phyloP scores from a whole-genome alignment of 2,888 invertebrate species.

The Azorinus chamasolen region DNA sequence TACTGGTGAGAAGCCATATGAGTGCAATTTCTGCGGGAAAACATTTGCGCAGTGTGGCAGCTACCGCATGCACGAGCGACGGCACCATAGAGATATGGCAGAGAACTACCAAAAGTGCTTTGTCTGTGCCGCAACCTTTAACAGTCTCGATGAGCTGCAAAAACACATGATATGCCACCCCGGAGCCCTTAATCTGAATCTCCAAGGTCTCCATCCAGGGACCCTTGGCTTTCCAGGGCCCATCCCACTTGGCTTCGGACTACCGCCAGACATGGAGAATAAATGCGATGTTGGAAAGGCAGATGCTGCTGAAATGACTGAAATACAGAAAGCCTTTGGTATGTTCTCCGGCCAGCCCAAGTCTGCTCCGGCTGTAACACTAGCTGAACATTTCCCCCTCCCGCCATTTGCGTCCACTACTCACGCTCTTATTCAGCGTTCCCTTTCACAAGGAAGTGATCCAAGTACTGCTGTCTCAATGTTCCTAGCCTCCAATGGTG shows the following conservation, averaged over 20 bases:
- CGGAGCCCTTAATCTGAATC: conserved; percentile 49
- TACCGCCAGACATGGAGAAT: conserved; percentile 44
- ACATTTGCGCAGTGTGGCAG: conserved; percentile 83
- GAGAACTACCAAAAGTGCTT: conserved; percentile 75
- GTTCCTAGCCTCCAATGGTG: conserved; percentile 62
- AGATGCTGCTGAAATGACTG: conserved; percentile 49
- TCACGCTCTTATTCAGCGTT: conserved; percentile 60
- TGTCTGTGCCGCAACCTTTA: conserved; percentile 78
- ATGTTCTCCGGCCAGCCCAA: conserved; percentile 45
- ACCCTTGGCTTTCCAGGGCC: conserved; percentile 54
- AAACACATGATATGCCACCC: conserved; percentile 80
- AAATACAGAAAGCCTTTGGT: conserved; percentile 61
- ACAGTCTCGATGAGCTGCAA: conserved; percentile 76
- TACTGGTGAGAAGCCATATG: conserved; percentile 81
- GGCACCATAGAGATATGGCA: conserved; percentile 79
- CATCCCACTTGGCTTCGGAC: conserved; percentile 51
- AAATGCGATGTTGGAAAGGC: conserved; percentile 47
- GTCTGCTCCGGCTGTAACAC: conserved; percentile 41
- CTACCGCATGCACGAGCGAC: conserved; percentile 81
- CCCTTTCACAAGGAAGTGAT: conserved; percentile 62
- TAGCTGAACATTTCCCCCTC: conserved; percentile 67
- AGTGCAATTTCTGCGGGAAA: conserved; percentile 77
- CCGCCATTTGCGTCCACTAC: conserved; percentile 74
- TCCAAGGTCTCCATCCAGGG: conserved; percentile 54
- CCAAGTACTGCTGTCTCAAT: conserved; percentile 64